Conservation (phyloP, 1,140 invertebrate species). For the Saccostrea echinata region DNA sequence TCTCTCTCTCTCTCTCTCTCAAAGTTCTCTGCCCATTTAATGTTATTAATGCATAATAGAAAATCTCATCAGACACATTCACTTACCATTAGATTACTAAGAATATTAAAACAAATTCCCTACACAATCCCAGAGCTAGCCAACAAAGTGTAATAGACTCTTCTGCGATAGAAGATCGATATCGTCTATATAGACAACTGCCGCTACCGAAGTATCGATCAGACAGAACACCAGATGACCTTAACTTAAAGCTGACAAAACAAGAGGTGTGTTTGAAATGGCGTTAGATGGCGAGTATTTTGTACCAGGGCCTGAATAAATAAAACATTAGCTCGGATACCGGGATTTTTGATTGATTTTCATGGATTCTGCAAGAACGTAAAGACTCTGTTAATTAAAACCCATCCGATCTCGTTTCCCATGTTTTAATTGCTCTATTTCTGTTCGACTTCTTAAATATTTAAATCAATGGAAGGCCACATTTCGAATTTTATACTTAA, state of each 20-base stretch:
- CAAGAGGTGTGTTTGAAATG: neutral
- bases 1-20: slow-evolving; percentile 26
- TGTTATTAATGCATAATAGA: neutral
- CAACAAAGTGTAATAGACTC: slow-evolving; percentile 6
- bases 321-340: neutral
- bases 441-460: too few relatives aligned
- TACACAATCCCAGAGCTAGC: neutral
- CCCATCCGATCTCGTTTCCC: too few relatives aligned
- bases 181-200: neutral
- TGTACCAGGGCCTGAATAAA: neutral
- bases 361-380: neutral
- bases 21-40: too few relatives aligned
- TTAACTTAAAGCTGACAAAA: neutral
- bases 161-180: slow-evolving; percentile 28
- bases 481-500: too few relatives aligned
- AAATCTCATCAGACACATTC: neutral
- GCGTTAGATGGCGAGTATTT: neutral
- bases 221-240: neutral
- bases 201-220: neutral
- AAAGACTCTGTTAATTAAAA: neutral
- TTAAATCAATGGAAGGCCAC: too few relatives aligned
- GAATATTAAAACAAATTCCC: slow-evolving; percentile 23
- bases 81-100: slow-evolving; percentile 20
- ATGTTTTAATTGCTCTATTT: too few relatives aligned
- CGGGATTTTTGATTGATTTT: neutral